phyloP scores from a whole-genome alignment of 2,888 invertebrate genomes.

The Lasioglossum calceatum region DNA sequence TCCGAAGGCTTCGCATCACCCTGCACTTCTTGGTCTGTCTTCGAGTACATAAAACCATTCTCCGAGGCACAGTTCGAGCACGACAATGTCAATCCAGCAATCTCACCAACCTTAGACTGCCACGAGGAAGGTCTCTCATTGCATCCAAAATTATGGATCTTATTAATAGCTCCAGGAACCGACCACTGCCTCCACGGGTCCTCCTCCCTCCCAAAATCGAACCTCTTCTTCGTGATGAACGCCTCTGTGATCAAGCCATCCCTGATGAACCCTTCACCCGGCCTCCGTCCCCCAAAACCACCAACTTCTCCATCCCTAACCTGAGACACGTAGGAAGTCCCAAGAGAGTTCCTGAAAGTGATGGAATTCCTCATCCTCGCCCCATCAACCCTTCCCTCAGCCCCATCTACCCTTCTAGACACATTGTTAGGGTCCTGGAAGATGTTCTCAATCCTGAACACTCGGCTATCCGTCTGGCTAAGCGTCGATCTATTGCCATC shows the following conservation, averaged over 20 bases:
- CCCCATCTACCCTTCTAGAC: constrained; percentile 53
- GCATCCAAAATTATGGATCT: background rate
- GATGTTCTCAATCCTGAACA: constrained; percentile 78
- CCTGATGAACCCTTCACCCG: constrained; percentile 44
- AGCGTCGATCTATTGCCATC: constrained; percentile 64
- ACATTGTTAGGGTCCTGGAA: constrained; percentile 71
- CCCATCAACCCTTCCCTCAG: constrained; percentile 52
- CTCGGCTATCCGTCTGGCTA: constrained; percentile 72
- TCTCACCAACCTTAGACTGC: background rate
- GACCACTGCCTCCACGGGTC: constrained; percentile 55
- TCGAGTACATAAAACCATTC: background rate
- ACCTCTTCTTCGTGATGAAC: constrained; percentile 59
- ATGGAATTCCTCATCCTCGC: constrained; percentile 68
- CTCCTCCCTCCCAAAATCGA: constrained; percentile 13
- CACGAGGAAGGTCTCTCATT: constrained; percentile 3
- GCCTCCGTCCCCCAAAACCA: background rate
- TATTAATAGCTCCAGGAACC: constrained; percentile 20
- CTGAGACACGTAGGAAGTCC: constrained; percentile 71
- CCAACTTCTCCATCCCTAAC: constrained; percentile 63
- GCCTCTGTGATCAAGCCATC: constrained; percentile 62
- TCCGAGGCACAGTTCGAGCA: background rate
- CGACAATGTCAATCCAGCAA: background rate
- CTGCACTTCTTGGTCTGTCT: background rate
- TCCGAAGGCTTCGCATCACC: background rate
- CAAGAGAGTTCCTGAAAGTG: constrained; percentile 75